Conservation (phyloP, 92 coral and sea anemone species). For the Umimayanthus chanpuru region DNA sequence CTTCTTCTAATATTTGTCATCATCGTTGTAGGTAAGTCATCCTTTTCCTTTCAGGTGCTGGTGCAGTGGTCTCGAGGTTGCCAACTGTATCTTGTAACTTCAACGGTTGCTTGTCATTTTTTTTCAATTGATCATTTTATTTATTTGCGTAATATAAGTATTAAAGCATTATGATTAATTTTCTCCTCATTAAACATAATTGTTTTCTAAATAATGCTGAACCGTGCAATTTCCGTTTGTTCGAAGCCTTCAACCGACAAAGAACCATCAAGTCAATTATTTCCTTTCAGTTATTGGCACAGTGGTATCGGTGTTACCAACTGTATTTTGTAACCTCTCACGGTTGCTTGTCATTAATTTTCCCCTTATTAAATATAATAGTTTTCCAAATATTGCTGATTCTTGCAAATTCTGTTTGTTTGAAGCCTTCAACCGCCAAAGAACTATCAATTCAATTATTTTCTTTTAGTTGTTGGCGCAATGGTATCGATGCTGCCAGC, state of each 20-base stretch:
- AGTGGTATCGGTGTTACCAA: neutral
- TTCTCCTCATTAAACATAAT: neutral
- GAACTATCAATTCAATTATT: neutral
- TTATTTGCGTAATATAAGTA: no score
- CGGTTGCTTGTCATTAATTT: neutral
- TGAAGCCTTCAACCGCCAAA: neutral
- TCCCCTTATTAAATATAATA: neutral
- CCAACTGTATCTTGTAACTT: neutral
- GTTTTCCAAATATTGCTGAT: neutral
- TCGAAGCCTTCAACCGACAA: neutral
- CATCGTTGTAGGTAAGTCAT: constrained; percentile 17
- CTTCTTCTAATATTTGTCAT: constrained; percentile 19
- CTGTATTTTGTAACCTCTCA: neutral
- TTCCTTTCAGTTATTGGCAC: neutral
- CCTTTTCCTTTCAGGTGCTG: neutral
- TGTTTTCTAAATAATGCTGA: neutral
- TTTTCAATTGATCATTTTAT: no score
- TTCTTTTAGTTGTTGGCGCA: neutral
- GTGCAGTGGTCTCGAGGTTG: neutral
- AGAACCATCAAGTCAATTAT: neutral
- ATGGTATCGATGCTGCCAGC: neutral
- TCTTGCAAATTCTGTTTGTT: neutral
- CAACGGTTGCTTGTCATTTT: neutral
- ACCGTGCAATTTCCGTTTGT: neutral
- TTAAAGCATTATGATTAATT: no score